Evolutionary conservation across 2,888 invertebrate genomes (phyloP), one percentile per base, ranked within the genome.

Genomic region (Cyclophora albipunctata): DNA sequence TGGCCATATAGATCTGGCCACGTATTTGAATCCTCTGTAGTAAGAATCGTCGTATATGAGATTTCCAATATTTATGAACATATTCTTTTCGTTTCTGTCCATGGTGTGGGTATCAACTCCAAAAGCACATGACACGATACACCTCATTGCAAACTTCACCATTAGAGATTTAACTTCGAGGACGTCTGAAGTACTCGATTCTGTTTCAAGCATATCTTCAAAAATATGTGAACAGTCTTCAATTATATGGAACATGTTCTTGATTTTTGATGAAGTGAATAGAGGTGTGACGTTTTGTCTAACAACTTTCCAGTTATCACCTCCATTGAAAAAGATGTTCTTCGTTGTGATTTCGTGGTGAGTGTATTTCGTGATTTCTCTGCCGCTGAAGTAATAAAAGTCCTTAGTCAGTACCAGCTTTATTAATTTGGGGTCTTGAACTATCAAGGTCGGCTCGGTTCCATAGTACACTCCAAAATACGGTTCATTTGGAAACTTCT

Each of bases 401-500:
- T 78, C 73, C 40, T 74, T 73, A 0, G 72, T 67, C 34, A 68
- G 50, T 2, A 78, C 59, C 1, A 69, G 52, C 46, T 74, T 78
- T 3, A 78, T 54, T 0, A 72, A 52, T 7, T 72, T 69, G 3
- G 73, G 76, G 40, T 72, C 70, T 47, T 67, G 63, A 0, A 74
- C 59, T 3, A 78, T 59, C 3, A 75, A 60, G 0, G 67, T 67
- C 0, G 75, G 72, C 43, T 74, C 69, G 0, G 75, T 73, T 0
- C 69, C 72, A 43, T 62, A 70, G 45, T 59, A 77, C 0, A 66
- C 67, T 33, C 78, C 78, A 3, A 79, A 48, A n/a, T 67, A 66
- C 1, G 69, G 69, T 34, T 69, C 73, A 3, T 71, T 52, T 0
- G 69, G 67, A 37, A 71, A 74, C 47, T 64, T 45, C 20, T 59